phyloP scores from a whole-genome alignment of 2,888 invertebrate species.

The Eurytoma californica region DNA sequence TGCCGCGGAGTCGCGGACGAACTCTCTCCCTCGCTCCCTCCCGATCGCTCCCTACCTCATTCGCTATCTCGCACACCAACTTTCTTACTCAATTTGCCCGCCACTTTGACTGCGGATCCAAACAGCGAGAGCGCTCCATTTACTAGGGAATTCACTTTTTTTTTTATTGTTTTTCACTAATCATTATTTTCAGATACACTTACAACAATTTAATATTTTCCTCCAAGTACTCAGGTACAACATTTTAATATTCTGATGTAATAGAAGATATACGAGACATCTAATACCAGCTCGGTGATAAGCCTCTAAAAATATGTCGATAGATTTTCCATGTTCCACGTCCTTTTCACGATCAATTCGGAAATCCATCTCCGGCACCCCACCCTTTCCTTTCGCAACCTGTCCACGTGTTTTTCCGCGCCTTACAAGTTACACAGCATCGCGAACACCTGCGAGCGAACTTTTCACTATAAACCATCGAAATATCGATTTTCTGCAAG shows the following conservation, averaged over 20 bases:
- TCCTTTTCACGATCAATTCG: conserved; percentile 12
- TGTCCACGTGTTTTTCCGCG: no score
- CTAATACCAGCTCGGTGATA: no score
- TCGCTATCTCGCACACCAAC: neutral
- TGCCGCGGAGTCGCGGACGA: neutral
- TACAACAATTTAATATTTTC: neutral
- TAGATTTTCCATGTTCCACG: neutral
- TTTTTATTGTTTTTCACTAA: no score
- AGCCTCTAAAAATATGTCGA: neutral
- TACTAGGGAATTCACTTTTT: neutral
- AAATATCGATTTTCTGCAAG: no score
- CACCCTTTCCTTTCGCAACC: no score
- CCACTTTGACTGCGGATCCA: conserved; percentile 16
- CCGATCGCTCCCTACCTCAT: no score
- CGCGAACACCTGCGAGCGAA: no score
- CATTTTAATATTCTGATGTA: no score
- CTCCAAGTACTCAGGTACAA: neutral
- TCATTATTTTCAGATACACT: no score
- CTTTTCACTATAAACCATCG: no score
- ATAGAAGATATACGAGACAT: no score
- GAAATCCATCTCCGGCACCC: conserved; percentile 15
- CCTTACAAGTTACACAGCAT: no score
- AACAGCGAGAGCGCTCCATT: conserved; percentile 17
- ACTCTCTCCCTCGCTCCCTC: neutral
- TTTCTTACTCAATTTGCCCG: conserved; percentile 16